Evolutionary conservation across 2,113 vertebrate species (phyloP).

Genomic region (Gracilinanus agilis): DNA sequence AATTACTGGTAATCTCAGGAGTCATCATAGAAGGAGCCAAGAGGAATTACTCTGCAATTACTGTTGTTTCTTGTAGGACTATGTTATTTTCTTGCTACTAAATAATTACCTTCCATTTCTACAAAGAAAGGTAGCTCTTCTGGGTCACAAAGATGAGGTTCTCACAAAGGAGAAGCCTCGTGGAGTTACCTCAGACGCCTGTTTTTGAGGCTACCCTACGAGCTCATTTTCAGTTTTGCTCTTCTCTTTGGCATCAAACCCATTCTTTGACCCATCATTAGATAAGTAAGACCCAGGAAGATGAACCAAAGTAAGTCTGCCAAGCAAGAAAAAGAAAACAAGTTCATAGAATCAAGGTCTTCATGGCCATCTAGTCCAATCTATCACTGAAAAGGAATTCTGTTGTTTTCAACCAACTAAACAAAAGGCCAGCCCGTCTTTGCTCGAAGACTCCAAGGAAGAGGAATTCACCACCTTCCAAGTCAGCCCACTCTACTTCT

Average conservation of each 20-base stretch:
- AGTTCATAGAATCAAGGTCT: no score
- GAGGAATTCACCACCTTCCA: no score
- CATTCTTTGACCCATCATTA: not conserved
- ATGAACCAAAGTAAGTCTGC: not conserved
- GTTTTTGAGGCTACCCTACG: not conserved
- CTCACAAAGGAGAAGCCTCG: not conserved
- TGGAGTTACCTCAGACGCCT: not conserved
- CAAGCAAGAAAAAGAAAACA: no score
- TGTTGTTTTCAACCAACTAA: not conserved
- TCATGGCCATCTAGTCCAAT: no score
- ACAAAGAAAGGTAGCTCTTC: not conserved
- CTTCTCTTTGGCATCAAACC: not conserved
- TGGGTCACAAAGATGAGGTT: not conserved
- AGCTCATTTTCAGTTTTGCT: not conserved
- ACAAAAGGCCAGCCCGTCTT: no score
- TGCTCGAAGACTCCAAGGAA: no score
- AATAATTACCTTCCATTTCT: conserved; percentile 19
- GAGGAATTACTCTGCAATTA: conserved; percentile 29
- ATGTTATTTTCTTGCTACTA: not conserved
- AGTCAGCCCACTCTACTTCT: no score
- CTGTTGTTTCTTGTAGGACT: conserved; percentile 28
- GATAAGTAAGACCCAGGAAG: not conserved
- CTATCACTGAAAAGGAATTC: no score
- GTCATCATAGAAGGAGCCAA: not conserved
- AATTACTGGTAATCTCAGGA: not conserved